These are phyloP conservation scores for Coptotermes formosanus DNA, from an alignment of 1,140 invertebrate genomes.

Conservation along the genomic window DNA sequence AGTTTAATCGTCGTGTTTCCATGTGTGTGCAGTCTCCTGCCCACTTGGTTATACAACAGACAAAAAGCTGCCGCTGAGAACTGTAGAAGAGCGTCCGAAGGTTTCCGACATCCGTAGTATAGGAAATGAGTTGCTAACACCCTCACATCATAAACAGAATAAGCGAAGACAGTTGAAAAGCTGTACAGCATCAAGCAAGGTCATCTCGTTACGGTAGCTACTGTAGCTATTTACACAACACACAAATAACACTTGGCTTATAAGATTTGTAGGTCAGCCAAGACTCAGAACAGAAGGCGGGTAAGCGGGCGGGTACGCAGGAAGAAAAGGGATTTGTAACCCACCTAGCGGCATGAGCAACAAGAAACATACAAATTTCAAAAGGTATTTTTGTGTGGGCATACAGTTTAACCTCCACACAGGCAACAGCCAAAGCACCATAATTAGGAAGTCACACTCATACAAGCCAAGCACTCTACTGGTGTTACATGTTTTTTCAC, in stretches of 20 bases:
- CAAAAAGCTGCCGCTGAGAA: background rate
- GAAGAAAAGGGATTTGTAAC: background rate
- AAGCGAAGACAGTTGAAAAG: background rate
- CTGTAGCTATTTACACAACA: conserved; percentile 16
- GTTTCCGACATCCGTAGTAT: conserved; percentile 15
- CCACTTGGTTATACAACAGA: background rate
- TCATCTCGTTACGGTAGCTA: background rate
- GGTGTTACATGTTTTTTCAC: too few species aligned
- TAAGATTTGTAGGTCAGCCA: conserved; percentile 12
- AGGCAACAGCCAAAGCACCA: background rate
- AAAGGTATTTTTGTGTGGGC: background rate
- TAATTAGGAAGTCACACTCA: background rate
- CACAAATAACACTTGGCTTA: conserved; percentile 11
- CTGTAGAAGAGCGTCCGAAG: background rate
- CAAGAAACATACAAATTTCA: background rate
- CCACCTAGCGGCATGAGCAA: background rate
- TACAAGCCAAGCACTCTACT: too few species aligned
- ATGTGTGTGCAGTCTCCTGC: background rate
- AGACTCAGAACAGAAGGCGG: background rate
- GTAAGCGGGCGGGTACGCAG: background rate
- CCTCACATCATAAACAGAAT: conserved; percentile 16
- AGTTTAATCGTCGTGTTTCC: background rate
- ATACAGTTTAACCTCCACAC: background rate
- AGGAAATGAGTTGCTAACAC: conserved; percentile 15
- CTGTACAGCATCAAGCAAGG: conserved; percentile 1